These are phyloP conservation scores for Emydocephalus ijimae DNA, from an alignment of 2,113 vertebrate species.

Conservation along the genomic window DNA sequence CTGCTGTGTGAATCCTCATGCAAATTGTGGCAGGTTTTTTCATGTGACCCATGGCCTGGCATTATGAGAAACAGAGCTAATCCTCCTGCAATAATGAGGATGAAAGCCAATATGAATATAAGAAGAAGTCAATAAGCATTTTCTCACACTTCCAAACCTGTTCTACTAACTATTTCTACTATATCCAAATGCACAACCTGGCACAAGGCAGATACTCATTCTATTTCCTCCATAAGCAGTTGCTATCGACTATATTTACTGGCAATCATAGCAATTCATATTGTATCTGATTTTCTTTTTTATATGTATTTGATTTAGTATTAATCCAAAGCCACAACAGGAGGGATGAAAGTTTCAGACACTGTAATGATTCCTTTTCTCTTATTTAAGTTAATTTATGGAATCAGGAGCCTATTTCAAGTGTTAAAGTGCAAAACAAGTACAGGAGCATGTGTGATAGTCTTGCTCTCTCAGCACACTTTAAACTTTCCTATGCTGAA, in stretches of 20 bases:
- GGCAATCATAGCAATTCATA: background rate
- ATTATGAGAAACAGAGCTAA: constrained; percentile 1
- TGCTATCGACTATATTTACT: background rate
- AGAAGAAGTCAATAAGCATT: constrained; percentile 11
- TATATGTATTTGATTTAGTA: background rate
- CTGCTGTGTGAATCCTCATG: constrained; percentile 14
- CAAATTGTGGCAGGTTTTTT: constrained; percentile 4
- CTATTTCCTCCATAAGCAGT: constrained; percentile 19
- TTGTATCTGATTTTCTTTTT: constrained; percentile 1
- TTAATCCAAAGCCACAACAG: background rate
- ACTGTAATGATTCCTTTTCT: background rate
- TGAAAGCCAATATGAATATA: constrained; percentile 8
- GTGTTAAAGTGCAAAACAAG: background rate
- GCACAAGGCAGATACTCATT: constrained; percentile 6
- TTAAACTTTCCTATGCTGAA: background rate
- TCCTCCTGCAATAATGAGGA: constrained; percentile 7
- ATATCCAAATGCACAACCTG: constrained; percentile 8
- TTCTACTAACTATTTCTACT: constrained; percentile 10
- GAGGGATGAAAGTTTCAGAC: background rate
- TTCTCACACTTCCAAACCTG: constrained; percentile 34
- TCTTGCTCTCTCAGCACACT: background rate
- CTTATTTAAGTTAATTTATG: background rate
- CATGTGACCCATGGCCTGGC: background rate
- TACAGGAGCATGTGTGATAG: background rate
- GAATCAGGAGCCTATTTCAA: background rate